Base-by-base conservation (phyloP, 2,888 invertebrate genomes). In the Pimpla rufipes region DNA sequence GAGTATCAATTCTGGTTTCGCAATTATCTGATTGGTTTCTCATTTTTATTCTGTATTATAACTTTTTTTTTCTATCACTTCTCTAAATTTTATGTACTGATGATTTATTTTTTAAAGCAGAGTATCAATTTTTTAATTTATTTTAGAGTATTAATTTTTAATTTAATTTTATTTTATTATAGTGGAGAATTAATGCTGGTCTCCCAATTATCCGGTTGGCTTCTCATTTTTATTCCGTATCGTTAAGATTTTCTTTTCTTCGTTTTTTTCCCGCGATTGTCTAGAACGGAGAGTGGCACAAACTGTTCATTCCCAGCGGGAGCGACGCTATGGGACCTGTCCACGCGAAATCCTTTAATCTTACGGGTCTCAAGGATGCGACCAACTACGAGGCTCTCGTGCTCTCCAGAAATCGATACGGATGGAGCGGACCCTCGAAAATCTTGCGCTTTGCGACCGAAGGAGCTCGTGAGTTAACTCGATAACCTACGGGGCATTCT, bases 371-470 rank as follows among this genome's bases (percentile, higher is more conserved):
- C 1, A 95, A 96, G 37, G 96, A 96, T 0, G 96, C 96, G 5
- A 96, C 96, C 0, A 95, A 96, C 0, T 98, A 97, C 88, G 97
- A 98, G 93, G 97, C 96, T 0, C 94, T 96, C 0, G 95, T 97
- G 1, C 94, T 96, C n/a, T 97, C 97, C 0, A 95, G 97, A 91
- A 98, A 98, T 93, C 95, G 96, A 89, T 97, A 96, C 89, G 97
- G 98, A n/a, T 97, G 97, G 97, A 97, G 97, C 87, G 96, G 96
- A 87, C 96, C 96, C 0, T 97, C 97, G 11, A 95, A 96, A 2
- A 94, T 96, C 67, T 94, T 97, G 77, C 95, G 96, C 90, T 97
- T 98, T 90, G 96, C 97, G 13, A 97, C 97, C 0, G 95, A 95
- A 70, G 96, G 96, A 35, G 96, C 96, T 93, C 95, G 97, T 97